These are phyloP conservation scores for Rhysida immarginata DNA, from an alignment of 1,140 invertebrate species.

Conservation along the genomic window DNA sequence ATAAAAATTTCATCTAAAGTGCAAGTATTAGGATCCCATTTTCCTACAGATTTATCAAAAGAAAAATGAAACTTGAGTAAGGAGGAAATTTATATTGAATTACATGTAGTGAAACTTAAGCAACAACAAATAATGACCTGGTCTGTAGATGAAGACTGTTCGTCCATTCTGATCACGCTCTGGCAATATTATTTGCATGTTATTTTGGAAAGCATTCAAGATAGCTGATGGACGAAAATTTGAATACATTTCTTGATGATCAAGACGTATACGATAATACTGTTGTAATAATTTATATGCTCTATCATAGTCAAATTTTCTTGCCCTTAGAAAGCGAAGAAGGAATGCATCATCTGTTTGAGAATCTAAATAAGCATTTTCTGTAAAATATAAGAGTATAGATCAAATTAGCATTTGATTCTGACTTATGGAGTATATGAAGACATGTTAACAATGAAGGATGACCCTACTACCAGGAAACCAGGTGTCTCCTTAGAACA, in stretches of 20 bases:
- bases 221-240: background rate
- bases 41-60: too few species aligned
- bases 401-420: too few species aligned
- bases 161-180: background rate
- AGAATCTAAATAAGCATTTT: too few species aligned
- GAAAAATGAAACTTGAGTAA: too few species aligned
- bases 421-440: too few species aligned
- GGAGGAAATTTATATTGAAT: too few species aligned
- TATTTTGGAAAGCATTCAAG: background rate
- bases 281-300: background rate
- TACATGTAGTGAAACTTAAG: too few species aligned
- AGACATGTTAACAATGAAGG: too few species aligned
- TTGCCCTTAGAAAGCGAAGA: background rate
- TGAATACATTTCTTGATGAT: background rate
- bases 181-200: background rate
- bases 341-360: background rate
- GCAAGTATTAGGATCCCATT: background rate
- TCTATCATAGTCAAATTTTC: slow-evolving; percentile 1
- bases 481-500: too few species aligned
- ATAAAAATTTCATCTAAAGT: background rate
- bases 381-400: too few species aligned
- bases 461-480: too few species aligned
- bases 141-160: background rate
- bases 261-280: background rate
- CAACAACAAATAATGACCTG: too few species aligned